These are phyloP conservation scores for Cotesia vestalis DNA, from an alignment of 1,140 invertebrate genomes.

Conservation along the genomic window DNA sequence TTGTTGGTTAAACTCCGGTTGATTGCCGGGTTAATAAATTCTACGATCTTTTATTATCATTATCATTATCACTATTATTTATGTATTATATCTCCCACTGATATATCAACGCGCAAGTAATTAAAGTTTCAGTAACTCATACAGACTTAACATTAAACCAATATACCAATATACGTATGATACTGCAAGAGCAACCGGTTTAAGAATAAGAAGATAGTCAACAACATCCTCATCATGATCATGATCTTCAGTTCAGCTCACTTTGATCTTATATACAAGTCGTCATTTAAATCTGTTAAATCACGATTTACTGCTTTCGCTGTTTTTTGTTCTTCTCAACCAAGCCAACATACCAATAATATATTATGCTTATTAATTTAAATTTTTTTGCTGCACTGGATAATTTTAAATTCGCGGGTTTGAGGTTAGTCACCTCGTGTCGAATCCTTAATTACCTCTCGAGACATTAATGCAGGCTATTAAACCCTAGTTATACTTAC, in stretches of 20 bases:
- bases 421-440: too few species aligned
- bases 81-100: neutral
- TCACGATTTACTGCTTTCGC: conserved; percentile 14
- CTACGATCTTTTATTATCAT: neutral
- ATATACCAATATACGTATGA: neutral
- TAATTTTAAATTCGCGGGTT: too few species aligned
- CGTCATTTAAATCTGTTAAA: conserved; percentile 13
- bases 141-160: neutral
- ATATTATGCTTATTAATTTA: too few species aligned
- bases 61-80: too few species aligned
- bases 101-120: conserved; percentile 16
- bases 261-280: neutral
- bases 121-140: conserved; percentile 24
- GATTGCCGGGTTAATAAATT: conserved; percentile 27
- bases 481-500: too few species aligned
- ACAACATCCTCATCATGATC: too few species aligned
- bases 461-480: too few species aligned
- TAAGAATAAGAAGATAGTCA: conserved; percentile 2
- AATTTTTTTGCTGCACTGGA: neutral
- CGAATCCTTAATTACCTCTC: too few species aligned
- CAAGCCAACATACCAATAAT: neutral
- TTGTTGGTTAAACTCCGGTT: too few species aligned
- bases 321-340: neutral
- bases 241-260: neutral
- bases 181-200: conserved; percentile 10